Evolutionary conservation across 1,140 invertebrate genomes (phyloP).

Genomic region (Drosophila gunungcola): DNA sequence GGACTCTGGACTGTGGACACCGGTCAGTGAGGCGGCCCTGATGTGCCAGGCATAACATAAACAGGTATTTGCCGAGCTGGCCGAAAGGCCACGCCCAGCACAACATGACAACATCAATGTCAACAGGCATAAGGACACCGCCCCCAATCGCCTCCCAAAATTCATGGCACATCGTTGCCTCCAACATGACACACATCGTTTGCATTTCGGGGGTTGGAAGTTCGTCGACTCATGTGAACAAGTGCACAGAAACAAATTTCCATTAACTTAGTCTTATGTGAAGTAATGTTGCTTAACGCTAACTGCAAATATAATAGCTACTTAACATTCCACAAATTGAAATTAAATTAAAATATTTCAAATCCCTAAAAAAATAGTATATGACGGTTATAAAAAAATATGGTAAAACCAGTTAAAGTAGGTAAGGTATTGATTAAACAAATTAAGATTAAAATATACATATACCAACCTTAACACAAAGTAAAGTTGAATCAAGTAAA

Average conservation of each 20-base stretch:
- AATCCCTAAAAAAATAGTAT: too few species aligned
- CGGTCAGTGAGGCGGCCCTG: slow-evolving; percentile 23
- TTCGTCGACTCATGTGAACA: slow-evolving; percentile 53
- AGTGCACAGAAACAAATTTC: slow-evolving; percentile 7
- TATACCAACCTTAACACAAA: too few species aligned
- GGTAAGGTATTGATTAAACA: too few species aligned
- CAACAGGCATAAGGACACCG: slow-evolving; percentile 51
- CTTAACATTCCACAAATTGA: too few species aligned
- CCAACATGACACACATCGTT: slow-evolving; percentile 47
- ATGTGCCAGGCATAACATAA: slow-evolving; percentile 69
- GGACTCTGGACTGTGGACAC: slow-evolving; percentile 3
- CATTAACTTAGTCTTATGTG: neutral
- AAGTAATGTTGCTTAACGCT: too few species aligned
- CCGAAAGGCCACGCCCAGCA: slow-evolving; percentile 58
- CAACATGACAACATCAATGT: slow-evolving; percentile 69
- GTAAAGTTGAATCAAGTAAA: too few species aligned
- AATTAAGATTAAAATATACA: too few species aligned
- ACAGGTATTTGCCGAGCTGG: slow-evolving; percentile 73
- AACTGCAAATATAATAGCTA: too few species aligned
- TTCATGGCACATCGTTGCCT: slow-evolving; percentile 10
- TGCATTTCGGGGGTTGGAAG: neutral
- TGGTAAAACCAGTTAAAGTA: too few species aligned
- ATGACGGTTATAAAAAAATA: too few species aligned
- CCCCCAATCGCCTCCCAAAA: slow-evolving; percentile 52
- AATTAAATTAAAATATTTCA: too few species aligned